Conservation (phyloP, 2,888 invertebrate genomes). For the Drosophila greeni region DNA sequence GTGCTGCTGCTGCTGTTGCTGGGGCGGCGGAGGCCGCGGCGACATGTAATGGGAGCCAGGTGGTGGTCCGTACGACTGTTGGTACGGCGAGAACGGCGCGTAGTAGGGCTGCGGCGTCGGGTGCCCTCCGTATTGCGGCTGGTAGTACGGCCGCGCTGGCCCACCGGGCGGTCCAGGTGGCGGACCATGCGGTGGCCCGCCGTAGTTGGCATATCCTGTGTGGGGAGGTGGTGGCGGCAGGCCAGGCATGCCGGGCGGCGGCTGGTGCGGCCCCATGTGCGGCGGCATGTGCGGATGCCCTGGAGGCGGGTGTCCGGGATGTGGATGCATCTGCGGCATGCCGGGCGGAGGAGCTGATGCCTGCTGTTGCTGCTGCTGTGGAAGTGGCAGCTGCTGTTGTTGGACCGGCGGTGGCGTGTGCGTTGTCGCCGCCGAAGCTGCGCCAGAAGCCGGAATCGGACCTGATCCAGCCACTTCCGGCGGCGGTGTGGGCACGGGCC, state of each 20-base stretch:
- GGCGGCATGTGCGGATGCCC: slow-evolving; percentile 76
- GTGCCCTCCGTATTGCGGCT: slow-evolving; percentile 78
- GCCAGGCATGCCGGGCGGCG: slow-evolving; percentile 75
- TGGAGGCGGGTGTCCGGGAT: slow-evolving; percentile 69
- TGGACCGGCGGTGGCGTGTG: slow-evolving; percentile 80
- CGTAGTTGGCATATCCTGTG: slow-evolving; percentile 76
- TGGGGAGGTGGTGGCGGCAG: slow-evolving; percentile 73
- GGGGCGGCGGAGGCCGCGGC: slow-evolving; percentile 74
- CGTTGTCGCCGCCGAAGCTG: slow-evolving; percentile 58
- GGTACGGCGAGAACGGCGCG: slow-evolving; percentile 78
- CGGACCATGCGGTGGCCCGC: slow-evolving; percentile 66
- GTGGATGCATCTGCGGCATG: slow-evolving; percentile 81
- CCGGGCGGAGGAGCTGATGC: slow-evolving; percentile 53
- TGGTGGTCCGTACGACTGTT: slow-evolving; percentile 77
- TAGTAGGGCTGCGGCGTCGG: slow-evolving; percentile 77
- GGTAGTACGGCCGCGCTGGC: slow-evolving; percentile 78
- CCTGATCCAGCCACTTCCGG: slow-evolving; percentile 16
- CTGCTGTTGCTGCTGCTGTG: slow-evolving; percentile 37
- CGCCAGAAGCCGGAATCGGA: slow-evolving; percentile 10
- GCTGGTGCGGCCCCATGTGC: slow-evolving; percentile 74
- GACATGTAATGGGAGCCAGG: slow-evolving; percentile 76
- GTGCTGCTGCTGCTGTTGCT: slow-evolving; percentile 68
- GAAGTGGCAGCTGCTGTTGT: slow-evolving; percentile 79
- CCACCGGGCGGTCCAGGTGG: slow-evolving; percentile 59
- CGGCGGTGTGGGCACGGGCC: slow-evolving; percentile 50